Evolutionary conservation across 1,140 invertebrate species (phyloP), one percentile per base, ranked within the genome.

Genomic region (Homarus americanus): DNA sequence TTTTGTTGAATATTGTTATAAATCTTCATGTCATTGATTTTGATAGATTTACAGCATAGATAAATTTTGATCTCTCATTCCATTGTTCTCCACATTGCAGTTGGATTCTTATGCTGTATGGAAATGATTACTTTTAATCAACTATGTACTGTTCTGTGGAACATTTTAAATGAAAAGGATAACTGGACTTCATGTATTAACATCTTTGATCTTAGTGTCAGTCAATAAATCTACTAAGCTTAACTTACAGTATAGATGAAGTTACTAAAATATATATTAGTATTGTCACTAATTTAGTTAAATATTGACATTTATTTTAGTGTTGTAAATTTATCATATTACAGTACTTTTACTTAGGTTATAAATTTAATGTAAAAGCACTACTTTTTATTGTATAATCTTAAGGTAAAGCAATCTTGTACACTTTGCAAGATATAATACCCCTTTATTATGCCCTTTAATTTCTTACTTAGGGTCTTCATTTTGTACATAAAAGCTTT

Each of bases 381-480:
- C 4, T 32, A 69, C 12, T 28, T 69, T 28, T 28, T 69, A 20
- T 7, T 49, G 44, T 7, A 49, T 49, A 69, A 69, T 69, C 15
- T 69, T 28, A n/a, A 69, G n/a, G 32, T 58, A 58, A 58, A 58
- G 53, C 24, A 58, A 58, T 69, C 32, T 28, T 69, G n/a, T 28
- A 10, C 4, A 63, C 15, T 7, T 69, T 28, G 24, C n/a, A 69
- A 7, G 10, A 28, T 28, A 69, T n/a, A 7, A 69, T 2, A 12
- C 24, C 63, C n/a, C 53, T 66, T 58, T 49, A 41, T 44, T 79
- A 44, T 44, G 76, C 75, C 53, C 58, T 87, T 69, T 87, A 49
- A 80, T 66, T 80, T 38, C 78, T 88, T 58, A 87, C 75, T 87
- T 32, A 79, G 86, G 58, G 53, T 87, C 34, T 88, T 69, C 12